Conservation (phyloP, 2,797 vertebrate genomes). For the Betta splendens region DNA sequence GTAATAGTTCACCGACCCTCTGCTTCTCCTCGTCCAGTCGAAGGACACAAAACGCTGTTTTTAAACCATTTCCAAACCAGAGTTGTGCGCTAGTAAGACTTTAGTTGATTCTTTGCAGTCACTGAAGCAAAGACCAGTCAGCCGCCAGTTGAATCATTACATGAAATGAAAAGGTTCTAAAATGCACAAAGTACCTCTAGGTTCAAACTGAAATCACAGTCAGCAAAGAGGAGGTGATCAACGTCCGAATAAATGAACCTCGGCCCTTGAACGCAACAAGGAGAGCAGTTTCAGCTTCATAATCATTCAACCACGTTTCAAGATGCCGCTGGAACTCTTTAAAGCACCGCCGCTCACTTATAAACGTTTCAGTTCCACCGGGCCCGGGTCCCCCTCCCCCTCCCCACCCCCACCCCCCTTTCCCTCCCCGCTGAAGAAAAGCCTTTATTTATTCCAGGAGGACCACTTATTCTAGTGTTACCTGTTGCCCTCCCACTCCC, state of each 20-base stretch:
- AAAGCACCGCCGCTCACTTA: conserved; percentile 22
- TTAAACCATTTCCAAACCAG: not conserved
- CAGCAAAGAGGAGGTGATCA: too few relatives aligned
- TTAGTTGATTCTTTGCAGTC: too few relatives aligned
- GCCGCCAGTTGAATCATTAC: too few relatives aligned
- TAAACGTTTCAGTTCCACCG: conserved; percentile 57
- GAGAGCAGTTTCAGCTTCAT: too few relatives aligned
- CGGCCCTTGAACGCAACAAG: too few relatives aligned
- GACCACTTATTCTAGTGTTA: conserved; percentile 82
- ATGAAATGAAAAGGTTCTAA: too few relatives aligned
- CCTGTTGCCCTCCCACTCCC: conserved; percentile 77
- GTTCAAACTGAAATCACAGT: too few relatives aligned
- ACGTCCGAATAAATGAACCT: too few relatives aligned
- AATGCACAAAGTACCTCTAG: not conserved
- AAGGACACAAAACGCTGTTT: not conserved
- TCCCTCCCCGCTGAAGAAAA: conserved; percentile 58
- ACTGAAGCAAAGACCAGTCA: too few relatives aligned
- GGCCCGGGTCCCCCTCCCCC: conserved; percentile 46
- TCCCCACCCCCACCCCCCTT: conserved; percentile 47
- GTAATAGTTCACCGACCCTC: conserved; percentile 5
- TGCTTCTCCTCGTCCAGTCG: not conserved
- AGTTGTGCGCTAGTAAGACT: too few relatives aligned
- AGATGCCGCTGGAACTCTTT: not conserved
- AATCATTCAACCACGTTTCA: not conserved
- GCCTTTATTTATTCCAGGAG: conserved; percentile 74